Evolutionary conservation across 1,140 invertebrate species (phyloP), one percentile per base, ranked within the genome.

Genomic region (Magallana angulata): DNA sequence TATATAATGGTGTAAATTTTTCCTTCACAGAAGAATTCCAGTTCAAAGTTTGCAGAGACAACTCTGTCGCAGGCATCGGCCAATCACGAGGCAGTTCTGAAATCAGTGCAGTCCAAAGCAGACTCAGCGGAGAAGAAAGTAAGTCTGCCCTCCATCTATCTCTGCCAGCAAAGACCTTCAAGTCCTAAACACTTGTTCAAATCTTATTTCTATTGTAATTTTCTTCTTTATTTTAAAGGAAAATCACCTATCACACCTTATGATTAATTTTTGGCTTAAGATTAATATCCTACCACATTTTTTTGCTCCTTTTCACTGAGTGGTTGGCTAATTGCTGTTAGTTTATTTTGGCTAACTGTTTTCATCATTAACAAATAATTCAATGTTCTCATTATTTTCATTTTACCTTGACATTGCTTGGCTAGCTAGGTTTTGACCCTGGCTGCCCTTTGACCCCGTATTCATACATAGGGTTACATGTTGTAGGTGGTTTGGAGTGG

Each of bases 101-200:
- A 91, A 80, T 58, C 89, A 0, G 68, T 91, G 30, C 84, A 89
- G 68, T 89, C 64, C n/a, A 85, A 91, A 36, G 89, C 92, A 16
- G 92, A 92, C 58, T 71, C 86, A 12, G 90, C 91, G 14, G 92
- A 92, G 57, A 90, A 87, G 85, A 87, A 87, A 90, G 92, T 92
- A 84, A 64, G 18, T 64, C 60, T 8, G 1, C 8, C 60, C 60
- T 64, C 36, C 36, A 48, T 48, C 36, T 48, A 48, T 48, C 36
- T 48, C 36, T 48, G 36, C 1, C 36, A 48, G 36, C 36, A 48
- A 48, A 4, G 36, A 48, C 36, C 36, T 48, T 48, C 36, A 48
- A 48, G 36, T 48, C 36, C 36, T 48, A 48, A 48, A 48, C 36
- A 48, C 36, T 48, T 48, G 36, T 48, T 48, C 36, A 48, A 48